Conservation (phyloP, 2,888 invertebrate species). For the Dicroscelio sp. region DNA sequence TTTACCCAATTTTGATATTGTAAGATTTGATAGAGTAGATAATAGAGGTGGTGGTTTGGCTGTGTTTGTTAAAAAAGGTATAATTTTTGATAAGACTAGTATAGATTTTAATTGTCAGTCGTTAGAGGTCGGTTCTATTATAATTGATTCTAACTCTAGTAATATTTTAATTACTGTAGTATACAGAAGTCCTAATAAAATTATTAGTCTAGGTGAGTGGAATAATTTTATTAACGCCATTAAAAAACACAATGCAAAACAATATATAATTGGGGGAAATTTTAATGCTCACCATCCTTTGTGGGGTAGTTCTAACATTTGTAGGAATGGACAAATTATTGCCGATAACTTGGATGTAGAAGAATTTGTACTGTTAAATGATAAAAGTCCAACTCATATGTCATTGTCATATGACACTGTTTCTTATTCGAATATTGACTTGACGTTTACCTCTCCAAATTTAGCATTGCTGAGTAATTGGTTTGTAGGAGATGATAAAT, state of each 20-base stretch:
- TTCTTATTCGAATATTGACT: constrained; percentile 17
- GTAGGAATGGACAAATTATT: constrained; percentile 37
- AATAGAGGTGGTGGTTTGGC: constrained; percentile 29
- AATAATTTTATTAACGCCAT: not conserved
- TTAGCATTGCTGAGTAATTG: constrained; percentile 5
- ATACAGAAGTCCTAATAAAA: constrained; percentile 38
- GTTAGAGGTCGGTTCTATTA: constrained; percentile 28
- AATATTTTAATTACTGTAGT: constrained; percentile 4
- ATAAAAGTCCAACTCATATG: constrained; percentile 37
- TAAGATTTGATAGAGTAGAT: constrained; percentile 43
- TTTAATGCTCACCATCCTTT: constrained; percentile 53
- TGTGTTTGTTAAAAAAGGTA: constrained; percentile 15
- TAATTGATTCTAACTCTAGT: not conserved
- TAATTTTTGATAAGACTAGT: not conserved
- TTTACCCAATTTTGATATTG: not conserved
- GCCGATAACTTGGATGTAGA: constrained; percentile 31
- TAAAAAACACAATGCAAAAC: not conserved
- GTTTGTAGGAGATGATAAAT: not conserved
- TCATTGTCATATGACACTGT: not conserved
- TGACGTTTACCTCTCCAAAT: constrained; percentile 9
- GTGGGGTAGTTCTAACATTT: constrained; percentile 28
- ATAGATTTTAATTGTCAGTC: not conserved
- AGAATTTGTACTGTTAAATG: constrained; percentile 42
- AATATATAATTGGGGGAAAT: constrained; percentile 34
- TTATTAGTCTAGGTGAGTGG: constrained; percentile 1